Conservation (phyloP, 2,113 vertebrate species). For the Oryzias woworae region DNA sequence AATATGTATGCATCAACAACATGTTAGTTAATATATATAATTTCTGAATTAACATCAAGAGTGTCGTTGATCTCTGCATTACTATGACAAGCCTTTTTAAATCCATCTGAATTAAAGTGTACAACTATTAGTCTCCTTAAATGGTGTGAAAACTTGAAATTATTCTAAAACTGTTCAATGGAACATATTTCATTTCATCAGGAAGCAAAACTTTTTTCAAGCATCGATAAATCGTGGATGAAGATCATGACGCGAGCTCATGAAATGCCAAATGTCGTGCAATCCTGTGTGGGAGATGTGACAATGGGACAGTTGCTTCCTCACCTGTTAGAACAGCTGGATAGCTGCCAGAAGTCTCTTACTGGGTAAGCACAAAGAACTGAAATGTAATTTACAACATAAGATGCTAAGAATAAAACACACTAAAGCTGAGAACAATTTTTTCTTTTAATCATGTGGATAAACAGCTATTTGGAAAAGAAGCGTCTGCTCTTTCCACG, state of each 20-base stretch:
- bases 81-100: no score
- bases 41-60: no score
- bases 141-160: no score
- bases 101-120: no score
- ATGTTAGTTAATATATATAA: no score
- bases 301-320: constrained; percentile 92
- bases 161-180: no score
- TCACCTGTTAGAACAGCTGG: constrained; percentile 92
- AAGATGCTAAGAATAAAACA: neutral
- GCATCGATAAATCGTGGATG: constrained; percentile 97
- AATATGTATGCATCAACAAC: no score
- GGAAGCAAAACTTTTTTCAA: constrained; percentile 96
- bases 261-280: constrained; percentile 90
- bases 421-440: neutral
- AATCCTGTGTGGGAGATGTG: constrained; percentile 94
- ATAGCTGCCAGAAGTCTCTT: constrained; percentile 97
- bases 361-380: constrained; percentile 83
- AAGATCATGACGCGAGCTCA: constrained; percentile 94
- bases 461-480: constrained; percentile 90
- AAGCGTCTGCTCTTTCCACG: constrained; percentile 93
- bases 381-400: neutral
- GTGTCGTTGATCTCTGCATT: no score
- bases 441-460: constrained; percentile 1
- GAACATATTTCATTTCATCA: constrained; percentile 41
- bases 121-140: no score